Base-by-base conservation (phyloP, 53 echinoderm and acorn worm species). In the Henricia sp. region DNA sequence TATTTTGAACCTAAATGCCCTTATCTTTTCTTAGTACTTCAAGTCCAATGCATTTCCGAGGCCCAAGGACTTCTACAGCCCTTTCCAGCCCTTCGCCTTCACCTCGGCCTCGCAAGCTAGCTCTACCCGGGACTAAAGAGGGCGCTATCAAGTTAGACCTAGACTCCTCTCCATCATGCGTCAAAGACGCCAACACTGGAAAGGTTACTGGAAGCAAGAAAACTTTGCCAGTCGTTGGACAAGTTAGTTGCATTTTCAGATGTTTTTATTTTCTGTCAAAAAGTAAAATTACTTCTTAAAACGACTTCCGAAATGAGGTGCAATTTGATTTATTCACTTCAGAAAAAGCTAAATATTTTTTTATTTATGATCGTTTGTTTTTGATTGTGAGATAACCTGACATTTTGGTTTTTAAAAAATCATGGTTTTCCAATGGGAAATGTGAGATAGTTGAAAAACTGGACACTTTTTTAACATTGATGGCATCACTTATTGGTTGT, bases 91-190 rank as follows among this genome's bases (percentile, higher is more conserved):
- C 83, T 17, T 39, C 56, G 2, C 17, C 50, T 2, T 63, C 83
- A 21, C 83, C 68, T 5, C 52, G 14, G 32, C 83, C 38, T 10
- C 54, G 25, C 3, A 83, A 83, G 70, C 57, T 29, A 1, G 28
- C 38, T 25, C 46, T 19, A 17, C n/a, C 37, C 4, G 23, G 38
- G 9, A 39, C 48, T 17, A 59, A 38, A 57, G 48, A 64, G 80
- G 80, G 46, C 10, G 64, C 34, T 48, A 64, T 80, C 34, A 48
- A 80, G 48, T 64, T 80, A 16, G 80, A 80, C 50, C 27, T 83
- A 35, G 70, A 56, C 53, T 28, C 69, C 52, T 54, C 83, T 25
- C 68, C 68, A 35, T 35, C 21, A 32, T 37, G 13, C 20, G 29
- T 27, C 70, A 68, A 53, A 66, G 17, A 69, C 27, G 33, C n/a